These are phyloP conservation scores for Pristiophorus japonicus DNA, from an alignment of 2,113 vertebrate genomes.

Conservation along the genomic window DNA sequence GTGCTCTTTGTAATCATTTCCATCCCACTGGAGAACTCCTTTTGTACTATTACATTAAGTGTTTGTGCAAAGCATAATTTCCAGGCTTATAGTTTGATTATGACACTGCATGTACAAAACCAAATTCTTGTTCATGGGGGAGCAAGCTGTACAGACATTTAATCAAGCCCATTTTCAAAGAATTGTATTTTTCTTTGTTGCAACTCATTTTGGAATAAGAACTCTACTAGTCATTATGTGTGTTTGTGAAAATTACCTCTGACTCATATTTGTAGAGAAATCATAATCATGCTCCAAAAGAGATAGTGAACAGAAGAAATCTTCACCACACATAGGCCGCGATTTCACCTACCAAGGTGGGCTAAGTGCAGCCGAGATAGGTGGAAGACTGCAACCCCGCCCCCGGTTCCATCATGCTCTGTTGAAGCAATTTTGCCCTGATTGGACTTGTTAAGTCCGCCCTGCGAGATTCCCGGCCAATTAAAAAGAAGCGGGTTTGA, in stretches of 20 bases:
- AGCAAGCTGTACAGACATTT: too few species aligned
- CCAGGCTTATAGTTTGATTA: not conserved
- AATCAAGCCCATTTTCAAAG: not conserved
- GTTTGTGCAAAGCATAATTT: not conserved
- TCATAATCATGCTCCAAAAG: not conserved
- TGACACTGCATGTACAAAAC: not conserved
- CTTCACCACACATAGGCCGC: too few species aligned
- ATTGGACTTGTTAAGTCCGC: too few species aligned
- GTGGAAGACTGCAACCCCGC: too few species aligned
- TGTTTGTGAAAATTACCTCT: not conserved
- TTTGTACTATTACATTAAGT: not conserved
- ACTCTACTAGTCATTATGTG: not conserved
- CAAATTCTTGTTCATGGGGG: not conserved
- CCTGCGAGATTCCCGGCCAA: too few species aligned
- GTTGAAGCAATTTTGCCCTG: too few species aligned
- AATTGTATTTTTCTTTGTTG: not conserved
- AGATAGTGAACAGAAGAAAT: not conserved
- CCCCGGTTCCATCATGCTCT: too few species aligned
- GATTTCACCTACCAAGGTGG: too few species aligned
- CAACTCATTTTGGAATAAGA: not conserved
- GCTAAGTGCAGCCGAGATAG: too few species aligned
- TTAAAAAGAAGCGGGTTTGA: too few species aligned
- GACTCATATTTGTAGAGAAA: not conserved
- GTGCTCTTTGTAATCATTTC: not conserved
- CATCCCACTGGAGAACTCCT: not conserved